These are phyloP conservation scores for Andrena camellia DNA, from an alignment of 2,888 invertebrate species.

Conservation along the genomic window DNA sequence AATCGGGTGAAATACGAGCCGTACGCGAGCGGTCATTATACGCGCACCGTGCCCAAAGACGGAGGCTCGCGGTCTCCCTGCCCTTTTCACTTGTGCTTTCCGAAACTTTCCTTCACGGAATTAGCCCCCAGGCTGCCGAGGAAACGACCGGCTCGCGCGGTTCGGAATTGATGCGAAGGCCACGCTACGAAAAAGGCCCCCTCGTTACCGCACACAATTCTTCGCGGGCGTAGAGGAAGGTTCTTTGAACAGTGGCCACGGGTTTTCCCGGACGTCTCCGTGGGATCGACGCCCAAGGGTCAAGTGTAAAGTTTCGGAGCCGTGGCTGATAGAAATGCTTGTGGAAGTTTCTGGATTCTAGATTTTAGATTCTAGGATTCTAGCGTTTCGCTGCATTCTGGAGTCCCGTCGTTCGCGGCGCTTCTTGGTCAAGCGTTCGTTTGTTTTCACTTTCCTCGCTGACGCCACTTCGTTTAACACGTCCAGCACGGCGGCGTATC, in stretches of 20 bases:
- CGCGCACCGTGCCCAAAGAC: slow-evolving; percentile 34
- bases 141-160: slow-evolving; percentile 18
- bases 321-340: slow-evolving; percentile 7
- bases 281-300: not conserved
- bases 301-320: not conserved
- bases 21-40: slow-evolving; percentile 52
- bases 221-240: not conserved
- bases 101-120: not conserved
- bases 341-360: not conserved
- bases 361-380: not conserved
- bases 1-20: slow-evolving; percentile 63
- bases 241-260: not conserved
- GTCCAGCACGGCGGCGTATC: not conserved
- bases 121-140: slow-evolving; percentile 17
- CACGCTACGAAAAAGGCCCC: not conserved
- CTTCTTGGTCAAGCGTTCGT: not conserved
- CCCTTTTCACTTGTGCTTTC: not conserved
- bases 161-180: slow-evolving; percentile 14
- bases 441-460: not conserved
- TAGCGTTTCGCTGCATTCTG: no score
- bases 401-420: not conserved
- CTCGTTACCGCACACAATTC: slow-evolving; percentile 4
- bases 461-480: not conserved
- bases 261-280: not conserved
- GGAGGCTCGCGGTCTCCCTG: not conserved